Percentiles rank a stretch among this genome's conserved stretches.
Evolutionary conservation across 2,113 vertebrate genomes (phyloP).

Genomic region (Microtus montanus): DNA sequence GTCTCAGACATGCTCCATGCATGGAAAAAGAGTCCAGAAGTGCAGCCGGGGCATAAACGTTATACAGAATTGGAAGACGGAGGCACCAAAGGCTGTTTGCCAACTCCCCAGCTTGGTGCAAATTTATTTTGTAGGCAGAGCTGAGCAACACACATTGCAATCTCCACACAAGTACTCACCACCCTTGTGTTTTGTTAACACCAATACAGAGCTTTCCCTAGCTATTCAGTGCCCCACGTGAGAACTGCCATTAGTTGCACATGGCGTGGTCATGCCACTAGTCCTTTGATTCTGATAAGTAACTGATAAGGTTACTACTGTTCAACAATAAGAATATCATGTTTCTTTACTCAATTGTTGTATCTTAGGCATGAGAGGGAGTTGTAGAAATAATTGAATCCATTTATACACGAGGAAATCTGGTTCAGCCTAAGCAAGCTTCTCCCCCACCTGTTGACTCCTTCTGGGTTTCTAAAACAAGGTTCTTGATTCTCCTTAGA

Average conservation of each 20-base stretch:
- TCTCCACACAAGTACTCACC: accelerated
- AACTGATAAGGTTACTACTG: neutral
- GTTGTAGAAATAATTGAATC: constrained; percentile 20
- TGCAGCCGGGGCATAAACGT: too few species aligned
- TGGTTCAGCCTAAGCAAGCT: neutral
- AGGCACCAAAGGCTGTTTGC: accelerated
- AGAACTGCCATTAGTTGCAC: neutral
- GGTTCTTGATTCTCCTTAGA: neutral
- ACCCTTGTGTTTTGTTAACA: neutral
- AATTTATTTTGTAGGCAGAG: neutral
- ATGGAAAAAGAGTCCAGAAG: neutral
- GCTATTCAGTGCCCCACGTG: neutral
- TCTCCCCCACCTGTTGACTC: neutral
- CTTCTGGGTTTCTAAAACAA: neutral
- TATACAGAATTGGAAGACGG: neutral
- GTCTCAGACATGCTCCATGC: neutral
- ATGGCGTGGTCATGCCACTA: neutral
- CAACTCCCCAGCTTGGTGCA: neutral
- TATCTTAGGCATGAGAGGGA: neutral
- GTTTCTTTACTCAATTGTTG: constrained; percentile 17
- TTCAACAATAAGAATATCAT: neutral
- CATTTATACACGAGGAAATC: neutral
- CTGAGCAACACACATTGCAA: accelerated
- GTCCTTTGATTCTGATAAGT: neutral
- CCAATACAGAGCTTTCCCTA: neutral